Evolutionary conservation across 2,888 invertebrate genomes (phyloP).

Genomic region (Phyto melanocephala): DNA sequence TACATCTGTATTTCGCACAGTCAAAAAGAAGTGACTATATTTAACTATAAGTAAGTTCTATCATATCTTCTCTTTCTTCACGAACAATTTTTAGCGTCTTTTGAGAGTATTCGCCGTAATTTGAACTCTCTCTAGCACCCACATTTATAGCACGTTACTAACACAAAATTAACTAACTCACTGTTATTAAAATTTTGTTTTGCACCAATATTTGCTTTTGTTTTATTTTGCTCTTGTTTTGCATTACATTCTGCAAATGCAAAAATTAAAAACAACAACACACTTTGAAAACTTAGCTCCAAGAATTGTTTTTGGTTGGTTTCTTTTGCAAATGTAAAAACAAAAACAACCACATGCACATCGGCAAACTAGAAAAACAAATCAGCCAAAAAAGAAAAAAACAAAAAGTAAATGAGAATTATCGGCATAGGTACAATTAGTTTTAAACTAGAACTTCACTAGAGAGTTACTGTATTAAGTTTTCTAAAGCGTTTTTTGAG

Average conservation of each 20-base stretch:
- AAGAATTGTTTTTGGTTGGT: too few species aligned
- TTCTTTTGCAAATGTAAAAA: background rate
- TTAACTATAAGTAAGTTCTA: background rate
- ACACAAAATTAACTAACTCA: background rate
- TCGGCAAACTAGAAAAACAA: background rate
- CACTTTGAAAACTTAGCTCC: too few species aligned
- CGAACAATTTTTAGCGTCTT: slow-evolving; percentile 58
- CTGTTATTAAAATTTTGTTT: background rate
- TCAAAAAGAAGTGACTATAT: slow-evolving; percentile 48
- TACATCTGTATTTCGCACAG: background rate
- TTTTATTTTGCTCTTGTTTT: background rate
- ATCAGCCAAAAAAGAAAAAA: slow-evolving; percentile 13
- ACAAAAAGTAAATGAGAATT: slow-evolving; percentile 10
- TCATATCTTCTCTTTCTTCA: background rate
- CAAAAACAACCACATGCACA: slow-evolving; percentile 2
- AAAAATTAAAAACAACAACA: background rate
- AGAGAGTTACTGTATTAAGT: background rate
- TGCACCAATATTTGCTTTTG: background rate
- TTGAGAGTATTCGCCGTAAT: slow-evolving; percentile 74
- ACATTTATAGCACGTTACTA: background rate
- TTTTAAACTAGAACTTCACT: slow-evolving; percentile 44
- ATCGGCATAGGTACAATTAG: slow-evolving; percentile 21
- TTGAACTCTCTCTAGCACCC: slow-evolving; percentile 41
- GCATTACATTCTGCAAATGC: background rate
- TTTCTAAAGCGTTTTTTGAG: background rate